Evolutionary conservation across 1,140 invertebrate species (phyloP).

Genomic region (Drosophila punjabiensis): DNA sequence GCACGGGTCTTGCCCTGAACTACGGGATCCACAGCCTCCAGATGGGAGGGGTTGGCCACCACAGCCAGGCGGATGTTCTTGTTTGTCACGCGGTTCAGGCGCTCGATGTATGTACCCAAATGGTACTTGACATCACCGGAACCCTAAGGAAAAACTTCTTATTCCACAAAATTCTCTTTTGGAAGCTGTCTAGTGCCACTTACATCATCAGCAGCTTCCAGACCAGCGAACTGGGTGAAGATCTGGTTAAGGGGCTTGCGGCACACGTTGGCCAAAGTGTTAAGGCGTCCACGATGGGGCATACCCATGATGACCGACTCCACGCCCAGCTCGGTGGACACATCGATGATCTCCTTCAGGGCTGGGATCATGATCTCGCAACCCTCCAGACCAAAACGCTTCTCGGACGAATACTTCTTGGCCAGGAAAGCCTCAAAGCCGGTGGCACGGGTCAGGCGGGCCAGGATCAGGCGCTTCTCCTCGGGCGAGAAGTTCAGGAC

Average conservation of each 20-base stretch:
- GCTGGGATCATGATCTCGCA: constrained; percentile 99
- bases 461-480: constrained; percentile 97
- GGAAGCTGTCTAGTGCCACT: constrained; percentile 56
- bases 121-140: constrained; percentile 99
- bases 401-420: constrained; percentile 99
- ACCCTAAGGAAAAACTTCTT: constrained; percentile 88
- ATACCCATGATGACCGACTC: constrained; percentile 99
- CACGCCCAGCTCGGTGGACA: constrained; percentile 97
- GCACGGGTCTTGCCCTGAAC: constrained; percentile 98
- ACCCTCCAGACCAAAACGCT: constrained; percentile 99
- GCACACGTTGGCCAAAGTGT: constrained; percentile 99
- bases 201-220: constrained; percentile 98
- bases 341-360: constrained; percentile 99
- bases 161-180: neutral
- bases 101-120: constrained; percentile 98
- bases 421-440: constrained; percentile 99
- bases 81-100: constrained; percentile 98
- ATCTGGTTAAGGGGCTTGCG: constrained; percentile 99
- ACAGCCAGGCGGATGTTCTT: constrained; percentile 99
- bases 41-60: constrained; percentile 99
- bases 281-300: constrained; percentile 99
- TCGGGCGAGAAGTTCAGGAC: constrained; percentile 95
- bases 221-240: constrained; percentile 98
- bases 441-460: constrained; percentile 96
- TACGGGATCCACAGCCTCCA: constrained; percentile 98